Evolutionary conservation across 2,888 invertebrate genomes (phyloP).

Genomic region (Neocrepidodera transversa): DNA sequence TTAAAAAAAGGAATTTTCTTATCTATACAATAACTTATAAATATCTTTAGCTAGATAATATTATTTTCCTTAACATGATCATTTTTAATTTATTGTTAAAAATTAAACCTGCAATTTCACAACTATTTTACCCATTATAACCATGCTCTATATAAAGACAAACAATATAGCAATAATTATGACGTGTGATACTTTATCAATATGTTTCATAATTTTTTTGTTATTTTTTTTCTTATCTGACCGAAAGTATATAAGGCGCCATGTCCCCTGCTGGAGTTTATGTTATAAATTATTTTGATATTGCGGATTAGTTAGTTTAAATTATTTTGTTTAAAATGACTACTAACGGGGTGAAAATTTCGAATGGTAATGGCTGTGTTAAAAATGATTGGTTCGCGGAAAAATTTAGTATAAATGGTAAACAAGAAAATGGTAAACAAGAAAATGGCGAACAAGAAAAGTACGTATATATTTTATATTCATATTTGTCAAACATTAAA

Average conservation of each 20-base stretch:
- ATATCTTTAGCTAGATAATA: too few species aligned
- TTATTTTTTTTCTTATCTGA: background rate
- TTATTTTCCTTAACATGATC: too few species aligned
- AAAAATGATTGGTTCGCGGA: background rate
- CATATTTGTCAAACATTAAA: too few species aligned
- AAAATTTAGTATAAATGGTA: too few species aligned
- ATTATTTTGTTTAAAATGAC: background rate
- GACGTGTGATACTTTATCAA: background rate
- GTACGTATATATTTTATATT: too few species aligned
- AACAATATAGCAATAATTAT: background rate
- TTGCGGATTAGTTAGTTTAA: background rate
- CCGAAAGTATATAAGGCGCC: constrained; percentile 1
- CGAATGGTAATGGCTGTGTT: background rate
- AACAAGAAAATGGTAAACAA: too few species aligned
- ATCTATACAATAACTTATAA: too few species aligned
- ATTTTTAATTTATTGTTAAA: too few species aligned
- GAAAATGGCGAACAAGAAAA: background rate
- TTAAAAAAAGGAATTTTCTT: too few species aligned
- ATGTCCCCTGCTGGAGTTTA: background rate
- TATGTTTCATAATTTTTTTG: background rate
- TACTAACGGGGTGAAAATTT: background rate
- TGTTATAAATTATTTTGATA: background rate
- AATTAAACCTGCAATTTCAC: too few species aligned
- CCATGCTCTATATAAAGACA: too few species aligned
- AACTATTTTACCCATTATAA: too few species aligned